These are phyloP conservation scores for Strigamia maritima DNA, from an alignment of 2,888 invertebrate species.

Conservation along the genomic window DNA sequence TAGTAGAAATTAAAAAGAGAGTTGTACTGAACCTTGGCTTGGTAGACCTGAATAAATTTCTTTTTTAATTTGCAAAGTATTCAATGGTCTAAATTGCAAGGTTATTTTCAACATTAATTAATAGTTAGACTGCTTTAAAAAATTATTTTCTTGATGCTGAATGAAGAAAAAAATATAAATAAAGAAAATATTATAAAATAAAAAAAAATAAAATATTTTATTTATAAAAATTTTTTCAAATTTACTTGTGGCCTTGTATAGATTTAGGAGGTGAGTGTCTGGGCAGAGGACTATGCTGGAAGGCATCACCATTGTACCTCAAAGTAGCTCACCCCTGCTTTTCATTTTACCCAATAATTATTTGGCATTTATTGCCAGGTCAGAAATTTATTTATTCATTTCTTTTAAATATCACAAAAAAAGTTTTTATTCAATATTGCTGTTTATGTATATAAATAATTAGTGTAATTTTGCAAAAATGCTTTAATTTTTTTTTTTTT, in stretches of 20 bases:
- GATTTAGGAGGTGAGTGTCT: not conserved
- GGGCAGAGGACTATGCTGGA: not conserved
- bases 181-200: no score
- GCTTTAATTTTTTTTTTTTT: not conserved
- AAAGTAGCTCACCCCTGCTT: constrained; percentile 7
- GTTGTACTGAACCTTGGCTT: not conserved
- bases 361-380: not conserved
- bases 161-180: no score
- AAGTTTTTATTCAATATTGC: not conserved
- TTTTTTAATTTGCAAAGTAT: not conserved
- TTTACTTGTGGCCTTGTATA: constrained; percentile 7
- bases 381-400: not conserved
- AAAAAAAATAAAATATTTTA: not conserved
- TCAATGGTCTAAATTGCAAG: not conserved
- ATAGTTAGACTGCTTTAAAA: not conserved
- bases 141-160: not conserved
- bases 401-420: not conserved
- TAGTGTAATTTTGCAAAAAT: not conserved
- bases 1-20: not conserved
- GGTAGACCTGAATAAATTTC: not conserved
- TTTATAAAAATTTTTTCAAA: not conserved
- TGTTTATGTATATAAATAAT: not conserved
- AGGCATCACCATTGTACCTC: constrained; percentile 25
- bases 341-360: not conserved
- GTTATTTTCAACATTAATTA: not conserved